Percentiles rank a stretch among this genome's conserved stretches.
Conservation (phyloP, 2,888 invertebrate genomes). For the Galerucella calmariensis region DNA sequence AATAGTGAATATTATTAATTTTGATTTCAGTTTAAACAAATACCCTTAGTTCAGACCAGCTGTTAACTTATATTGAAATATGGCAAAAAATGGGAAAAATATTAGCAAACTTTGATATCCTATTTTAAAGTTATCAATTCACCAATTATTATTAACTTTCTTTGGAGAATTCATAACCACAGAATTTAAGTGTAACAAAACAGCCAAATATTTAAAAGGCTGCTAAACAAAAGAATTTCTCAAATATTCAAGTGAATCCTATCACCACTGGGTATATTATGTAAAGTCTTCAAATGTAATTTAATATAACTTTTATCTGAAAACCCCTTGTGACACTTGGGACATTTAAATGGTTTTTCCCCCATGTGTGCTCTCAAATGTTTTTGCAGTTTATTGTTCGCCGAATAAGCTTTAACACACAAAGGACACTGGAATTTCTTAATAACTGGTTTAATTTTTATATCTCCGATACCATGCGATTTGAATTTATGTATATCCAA, state of each 20-base stretch:
- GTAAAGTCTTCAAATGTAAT: constrained; percentile 67
- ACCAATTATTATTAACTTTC: no score
- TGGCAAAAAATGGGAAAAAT: no score
- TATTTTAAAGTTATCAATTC: no score
- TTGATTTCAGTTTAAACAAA: no score
- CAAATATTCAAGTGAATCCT: background rate
- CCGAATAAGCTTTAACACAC: constrained; percentile 57
- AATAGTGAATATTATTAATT: no score
- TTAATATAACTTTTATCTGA: constrained; percentile 69
- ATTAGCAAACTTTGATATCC: no score
- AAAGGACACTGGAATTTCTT: constrained; percentile 63
- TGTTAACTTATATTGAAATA: no score
- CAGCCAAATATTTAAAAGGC: background rate
- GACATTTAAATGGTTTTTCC: constrained; percentile 57
- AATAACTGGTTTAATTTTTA: constrained; percentile 66
- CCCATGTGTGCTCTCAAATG: constrained; percentile 58
- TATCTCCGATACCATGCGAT: constrained; percentile 62
- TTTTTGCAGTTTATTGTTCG: constrained; percentile 58
- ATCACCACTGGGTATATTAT: constrained; percentile 54
- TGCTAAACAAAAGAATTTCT: background rate
- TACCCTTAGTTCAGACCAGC: no score
- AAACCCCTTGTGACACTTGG: constrained; percentile 56
- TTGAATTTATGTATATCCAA: constrained; percentile 69
- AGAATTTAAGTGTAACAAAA: no score
- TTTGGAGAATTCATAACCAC: no score